phyloP scores from a whole-genome alignment of 2,888 invertebrate species.

The Branchinecta sandiegonensis region DNA sequence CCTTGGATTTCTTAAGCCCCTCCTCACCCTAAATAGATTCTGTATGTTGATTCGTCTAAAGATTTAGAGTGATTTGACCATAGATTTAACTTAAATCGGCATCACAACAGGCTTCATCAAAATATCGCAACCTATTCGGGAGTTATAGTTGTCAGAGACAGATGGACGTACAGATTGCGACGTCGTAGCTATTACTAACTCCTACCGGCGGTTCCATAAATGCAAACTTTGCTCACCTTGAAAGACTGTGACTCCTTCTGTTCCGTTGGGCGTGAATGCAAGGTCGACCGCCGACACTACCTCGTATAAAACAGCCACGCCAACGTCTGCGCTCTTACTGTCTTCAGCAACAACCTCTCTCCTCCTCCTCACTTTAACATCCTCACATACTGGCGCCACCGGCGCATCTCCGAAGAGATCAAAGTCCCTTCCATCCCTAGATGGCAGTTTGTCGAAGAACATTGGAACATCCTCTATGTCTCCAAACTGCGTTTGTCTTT shows the following conservation, averaged over 20 bases:
- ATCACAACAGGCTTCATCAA: not conserved
- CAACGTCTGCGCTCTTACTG: conserved; percentile 62
- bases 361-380: conserved; percentile 24
- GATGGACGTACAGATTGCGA: not conserved
- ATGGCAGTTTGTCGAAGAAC: conserved; percentile 3
- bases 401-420: conserved; percentile 44
- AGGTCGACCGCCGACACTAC: conserved; percentile 82
- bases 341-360: conserved; percentile 24
- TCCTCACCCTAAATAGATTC: too few relatives aligned
- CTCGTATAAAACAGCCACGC: conserved; percentile 75
- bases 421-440: conserved; percentile 23
- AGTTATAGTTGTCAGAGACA: not conserved
- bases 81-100: too few relatives aligned
- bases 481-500: not conserved
- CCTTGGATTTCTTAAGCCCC: too few relatives aligned
- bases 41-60: too few relatives aligned
- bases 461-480: not conserved
- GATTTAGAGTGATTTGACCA: too few relatives aligned
- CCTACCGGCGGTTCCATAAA: too few relatives aligned
- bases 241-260: conserved; percentile 38
- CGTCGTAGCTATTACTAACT: too few relatives aligned
- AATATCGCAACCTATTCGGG: conserved; percentile 17
- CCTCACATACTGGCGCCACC: conserved; percentile 50
- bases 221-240: not conserved
- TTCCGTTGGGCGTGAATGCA: conserved; percentile 67